These are phyloP conservation scores for Enteromius argenteus DNA, from an alignment of 2,797 vertebrate species.

Conservation along the genomic window DNA sequence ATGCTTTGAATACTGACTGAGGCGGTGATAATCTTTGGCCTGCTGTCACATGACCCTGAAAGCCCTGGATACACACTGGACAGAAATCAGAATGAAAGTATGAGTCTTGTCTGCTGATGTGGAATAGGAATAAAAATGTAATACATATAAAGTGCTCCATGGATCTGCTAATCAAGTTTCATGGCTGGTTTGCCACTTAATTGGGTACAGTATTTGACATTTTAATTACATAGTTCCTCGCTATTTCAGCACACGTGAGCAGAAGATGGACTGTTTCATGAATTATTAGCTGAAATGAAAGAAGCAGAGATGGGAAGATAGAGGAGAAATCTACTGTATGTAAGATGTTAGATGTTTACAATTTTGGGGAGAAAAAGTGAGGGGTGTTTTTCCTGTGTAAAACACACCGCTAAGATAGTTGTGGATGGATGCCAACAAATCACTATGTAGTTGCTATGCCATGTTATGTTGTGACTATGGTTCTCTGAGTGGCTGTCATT, in stretches of 20 bases:
- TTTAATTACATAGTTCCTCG: constrained; percentile 60
- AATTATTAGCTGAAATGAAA: constrained; percentile 55
- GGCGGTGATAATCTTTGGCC: constrained; percentile 11
- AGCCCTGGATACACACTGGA: not conserved
- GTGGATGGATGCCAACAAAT: not conserved
- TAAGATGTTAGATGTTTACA: not conserved
- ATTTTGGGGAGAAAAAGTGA: not conserved
- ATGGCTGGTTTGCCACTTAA: constrained; percentile 66
- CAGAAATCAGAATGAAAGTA: constrained; percentile 26
- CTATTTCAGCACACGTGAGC: constrained; percentile 55
- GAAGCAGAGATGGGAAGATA: constrained; percentile 36
- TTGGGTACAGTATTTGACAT: constrained; percentile 63
- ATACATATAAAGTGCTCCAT: constrained; percentile 48
- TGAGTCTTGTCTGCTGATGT: constrained; percentile 31
- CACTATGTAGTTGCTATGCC: not conserved
- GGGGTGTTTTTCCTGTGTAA: not conserved
- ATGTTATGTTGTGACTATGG: not conserved
- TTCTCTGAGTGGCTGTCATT: not conserved
- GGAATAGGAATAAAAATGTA: constrained; percentile 42
- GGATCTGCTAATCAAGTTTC: constrained; percentile 62
- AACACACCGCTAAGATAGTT: not conserved
- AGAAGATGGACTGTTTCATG: constrained; percentile 55
- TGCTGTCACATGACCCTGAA: not conserved
- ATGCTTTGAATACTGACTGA: not conserved
- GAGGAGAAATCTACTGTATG: constrained; percentile 29